A percentile compares a stretch with the other conserved stretches of the same genome.
Conservation (phyloP, 1,140 invertebrate species). For the Drosophila ananassae region DNA sequence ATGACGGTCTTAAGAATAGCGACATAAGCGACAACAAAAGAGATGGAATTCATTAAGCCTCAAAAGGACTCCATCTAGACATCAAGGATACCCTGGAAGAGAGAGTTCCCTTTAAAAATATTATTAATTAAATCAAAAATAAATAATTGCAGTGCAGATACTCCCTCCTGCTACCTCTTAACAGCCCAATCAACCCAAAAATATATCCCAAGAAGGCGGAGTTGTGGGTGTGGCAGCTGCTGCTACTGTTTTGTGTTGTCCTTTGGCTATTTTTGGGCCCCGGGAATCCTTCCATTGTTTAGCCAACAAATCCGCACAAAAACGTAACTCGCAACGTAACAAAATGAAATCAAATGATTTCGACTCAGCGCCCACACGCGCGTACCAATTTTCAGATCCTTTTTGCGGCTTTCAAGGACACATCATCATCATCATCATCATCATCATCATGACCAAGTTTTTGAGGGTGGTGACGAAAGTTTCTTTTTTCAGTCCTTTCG, state of each 20-base stretch:
- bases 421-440: constrained; percentile 6
- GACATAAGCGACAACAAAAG: constrained; percentile 33
- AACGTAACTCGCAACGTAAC: constrained; percentile 31
- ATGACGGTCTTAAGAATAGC: constrained; percentile 65
- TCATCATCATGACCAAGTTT: constrained; percentile 6
- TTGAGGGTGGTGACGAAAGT: constrained; percentile 39
- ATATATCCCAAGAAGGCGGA: background rate
- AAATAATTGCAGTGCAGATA: background rate
- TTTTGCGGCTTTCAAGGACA: constrained; percentile 61
- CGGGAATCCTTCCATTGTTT: constrained; percentile 24
- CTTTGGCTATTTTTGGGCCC: constrained; percentile 42
- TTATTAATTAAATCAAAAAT: background rate
- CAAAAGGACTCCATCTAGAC: background rate
- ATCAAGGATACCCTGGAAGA: constrained; percentile 1
- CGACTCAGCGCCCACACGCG: constrained; percentile 24
- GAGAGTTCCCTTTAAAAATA: background rate
- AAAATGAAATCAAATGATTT: constrained; percentile 44
- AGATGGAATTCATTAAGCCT: constrained; percentile 30
- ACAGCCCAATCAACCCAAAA: constrained; percentile 27
- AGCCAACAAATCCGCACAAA: constrained; percentile 37
- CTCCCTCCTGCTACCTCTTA: constrained; percentile 5
- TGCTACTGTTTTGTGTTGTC: constrained; percentile 2
- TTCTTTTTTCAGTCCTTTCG: constrained; percentile 16
- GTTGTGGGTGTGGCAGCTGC: constrained; percentile 16
- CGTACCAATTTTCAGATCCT: constrained; percentile 20